phyloP scores from a whole-genome alignment of 2,888 invertebrate genomes.

The Sarcophaga carnaria region DNA sequence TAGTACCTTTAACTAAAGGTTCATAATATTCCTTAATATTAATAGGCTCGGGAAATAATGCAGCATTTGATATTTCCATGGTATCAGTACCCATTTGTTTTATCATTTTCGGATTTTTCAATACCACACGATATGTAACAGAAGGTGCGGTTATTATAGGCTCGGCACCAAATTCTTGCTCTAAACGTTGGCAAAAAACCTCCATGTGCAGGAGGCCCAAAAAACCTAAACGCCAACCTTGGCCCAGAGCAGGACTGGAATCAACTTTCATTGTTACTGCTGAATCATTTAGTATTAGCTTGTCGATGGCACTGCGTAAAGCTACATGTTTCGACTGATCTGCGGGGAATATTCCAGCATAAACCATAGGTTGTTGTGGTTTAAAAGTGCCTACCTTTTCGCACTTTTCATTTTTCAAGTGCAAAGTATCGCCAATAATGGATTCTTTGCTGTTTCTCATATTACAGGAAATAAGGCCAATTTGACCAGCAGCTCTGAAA shows the following conservation, averaged over 20 bases:
- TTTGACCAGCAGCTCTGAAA: constrained; percentile 92
- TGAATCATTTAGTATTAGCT: constrained; percentile 96
- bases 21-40: constrained; percentile 91
- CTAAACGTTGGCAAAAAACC: constrained; percentile 92
- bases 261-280: constrained; percentile 92
- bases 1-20: constrained; percentile 93
- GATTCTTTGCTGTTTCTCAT: constrained; percentile 90
- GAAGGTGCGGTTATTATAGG: constrained; percentile 93
- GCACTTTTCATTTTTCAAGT: constrained; percentile 82
- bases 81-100: constrained; percentile 85
- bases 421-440: constrained; percentile 89
- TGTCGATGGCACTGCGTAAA: constrained; percentile 92
- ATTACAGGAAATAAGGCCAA: constrained; percentile 92
- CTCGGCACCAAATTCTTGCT: constrained; percentile 92
- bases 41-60: constrained; percentile 86
- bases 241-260: constrained; percentile 92
- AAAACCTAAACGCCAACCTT: constrained; percentile 94
- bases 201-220: constrained; percentile 93
- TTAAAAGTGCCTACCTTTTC: constrained; percentile 85
- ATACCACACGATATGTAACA: constrained; percentile 90
- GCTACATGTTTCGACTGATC: constrained; percentile 92
- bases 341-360: constrained; percentile 92
- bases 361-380: constrained; percentile 90
- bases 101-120: constrained; percentile 88
- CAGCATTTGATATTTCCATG: constrained; percentile 88